A percentile compares a stretch with the other conserved stretches of the same genome.
These are phyloP conservation scores for Pocillopora damicornis DNA, from an alignment of 64 coral and sea anemone species.

Conservation along the genomic window DNA sequence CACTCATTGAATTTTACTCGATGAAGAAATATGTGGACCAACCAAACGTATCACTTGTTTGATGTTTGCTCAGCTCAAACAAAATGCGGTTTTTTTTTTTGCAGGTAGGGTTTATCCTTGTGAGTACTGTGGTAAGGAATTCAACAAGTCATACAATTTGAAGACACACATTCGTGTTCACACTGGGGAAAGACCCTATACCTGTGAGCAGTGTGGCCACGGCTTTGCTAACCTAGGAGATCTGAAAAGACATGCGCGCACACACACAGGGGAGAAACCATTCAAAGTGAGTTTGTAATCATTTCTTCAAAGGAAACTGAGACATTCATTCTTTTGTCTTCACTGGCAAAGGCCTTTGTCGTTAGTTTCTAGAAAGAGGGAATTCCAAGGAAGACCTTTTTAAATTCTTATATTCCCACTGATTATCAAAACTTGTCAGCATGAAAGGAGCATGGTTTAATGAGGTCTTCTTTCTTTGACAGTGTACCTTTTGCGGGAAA, in stretches of 20 bases:
- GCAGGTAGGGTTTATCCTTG: conserved; percentile 81
- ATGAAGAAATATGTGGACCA: too few relatives aligned
- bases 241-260: conserved; percentile 83
- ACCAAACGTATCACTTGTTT: not conserved
- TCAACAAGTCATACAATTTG: conserved; percentile 96
- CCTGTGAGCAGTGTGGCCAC: conserved; percentile 80
- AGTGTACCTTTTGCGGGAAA: conserved; percentile 93
- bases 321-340: not conserved
- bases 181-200: conserved; percentile 86
- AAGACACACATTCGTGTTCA: conserved; percentile 93
- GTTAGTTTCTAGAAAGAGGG: too few relatives aligned
- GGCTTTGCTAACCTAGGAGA: conserved; percentile 88
- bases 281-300: conserved; percentile 63
- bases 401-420: not conserved
- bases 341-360: not conserved
- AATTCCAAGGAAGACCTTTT: too few relatives aligned
- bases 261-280: conserved; percentile 92
- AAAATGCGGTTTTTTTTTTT: not conserved
- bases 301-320: too few relatives aligned
- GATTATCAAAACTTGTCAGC: not conserved
- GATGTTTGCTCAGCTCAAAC: not conserved
- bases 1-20: not conserved
- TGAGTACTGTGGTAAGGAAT: conserved; percentile 91
- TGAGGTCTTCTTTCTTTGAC: not conserved
- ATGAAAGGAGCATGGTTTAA: not conserved